phyloP scores from a whole-genome alignment of 2,888 invertebrate genomes.

The Ferrisia virgata region DNA sequence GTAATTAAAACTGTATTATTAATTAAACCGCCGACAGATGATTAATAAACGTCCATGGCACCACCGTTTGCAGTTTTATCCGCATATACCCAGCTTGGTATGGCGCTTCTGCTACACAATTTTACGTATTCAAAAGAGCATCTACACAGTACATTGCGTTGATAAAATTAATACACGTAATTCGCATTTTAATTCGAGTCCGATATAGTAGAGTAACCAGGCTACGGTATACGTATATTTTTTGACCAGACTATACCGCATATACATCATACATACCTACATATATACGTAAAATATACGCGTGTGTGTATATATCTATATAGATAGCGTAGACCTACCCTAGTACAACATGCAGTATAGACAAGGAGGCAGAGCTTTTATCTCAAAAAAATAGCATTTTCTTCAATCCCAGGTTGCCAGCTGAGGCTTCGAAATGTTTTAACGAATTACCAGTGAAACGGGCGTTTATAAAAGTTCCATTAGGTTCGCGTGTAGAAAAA shows the following conservation, averaged over 20 bases:
- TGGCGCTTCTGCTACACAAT: not conserved
- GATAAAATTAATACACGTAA: not conserved
- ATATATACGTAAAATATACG: not conserved
- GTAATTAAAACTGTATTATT: conserved; percentile 30
- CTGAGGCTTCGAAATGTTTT: conserved; percentile 22
- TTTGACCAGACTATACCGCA: not conserved
- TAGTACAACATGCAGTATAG: too few relatives aligned
- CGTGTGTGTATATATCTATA: too few relatives aligned
- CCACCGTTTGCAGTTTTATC: not conserved
- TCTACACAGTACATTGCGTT: not conserved
- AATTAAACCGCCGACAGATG: conserved; percentile 21
- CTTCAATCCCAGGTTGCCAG: conserved; percentile 28
- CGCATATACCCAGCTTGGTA: not conserved
- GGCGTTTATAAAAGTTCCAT: conserved; percentile 14
- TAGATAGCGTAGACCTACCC: too few relatives aligned
- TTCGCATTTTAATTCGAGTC: not conserved
- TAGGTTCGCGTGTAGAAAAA: conserved; percentile 6
- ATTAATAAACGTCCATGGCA: conserved; percentile 22
- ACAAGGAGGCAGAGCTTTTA: not conserved
- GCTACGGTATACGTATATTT: too few relatives aligned
- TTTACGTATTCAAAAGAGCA: conserved; percentile 7
- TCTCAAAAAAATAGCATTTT: conserved; percentile 9
- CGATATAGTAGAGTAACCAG: not conserved
- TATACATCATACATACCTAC: too few relatives aligned
- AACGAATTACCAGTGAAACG: conserved; percentile 12